Evolutionary conservation across 2,113 vertebrate species (phyloP).

Genomic region (Oostethus manadensis): DNA sequence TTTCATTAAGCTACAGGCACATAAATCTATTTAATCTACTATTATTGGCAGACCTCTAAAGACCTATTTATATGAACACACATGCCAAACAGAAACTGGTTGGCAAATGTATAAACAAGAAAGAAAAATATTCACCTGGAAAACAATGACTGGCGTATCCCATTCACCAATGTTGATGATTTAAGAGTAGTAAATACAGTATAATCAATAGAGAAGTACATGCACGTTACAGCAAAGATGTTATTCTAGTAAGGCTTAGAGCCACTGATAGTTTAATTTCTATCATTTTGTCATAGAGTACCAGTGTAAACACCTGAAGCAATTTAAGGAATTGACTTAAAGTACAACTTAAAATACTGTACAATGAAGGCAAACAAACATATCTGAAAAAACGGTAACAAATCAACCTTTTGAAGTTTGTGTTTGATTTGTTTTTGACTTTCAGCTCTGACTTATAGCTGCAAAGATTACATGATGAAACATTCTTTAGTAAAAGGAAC

Average conservation of each 20-base stretch:
- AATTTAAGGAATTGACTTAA: conserved; percentile 6
- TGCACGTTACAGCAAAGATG: conserved; percentile 31
- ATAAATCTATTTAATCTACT: conserved; percentile 17
- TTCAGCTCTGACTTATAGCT: conserved; percentile 11
- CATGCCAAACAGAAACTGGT: background rate
- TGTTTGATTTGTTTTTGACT: conserved; percentile 12
- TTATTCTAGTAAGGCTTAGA: conserved; percentile 8
- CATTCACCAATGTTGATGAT: conserved; percentile 25
- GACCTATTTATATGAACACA: conserved; percentile 10
- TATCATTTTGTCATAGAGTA: background rate
- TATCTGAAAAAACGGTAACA: conserved; percentile 7
- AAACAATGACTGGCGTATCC: conserved; percentile 33
- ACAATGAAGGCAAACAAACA: conserved; percentile 39
- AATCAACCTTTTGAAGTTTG: background rate
- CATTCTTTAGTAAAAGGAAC: conserved; percentile 33
- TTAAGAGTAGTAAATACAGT: conserved; percentile 45
- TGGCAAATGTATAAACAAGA: conserved; percentile 32
- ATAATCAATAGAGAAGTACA: conserved; percentile 32
- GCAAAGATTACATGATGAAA: conserved; percentile 28
- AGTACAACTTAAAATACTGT: conserved; percentile 20
- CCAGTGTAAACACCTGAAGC: conserved; percentile 11
- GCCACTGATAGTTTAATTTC: conserved; percentile 10
- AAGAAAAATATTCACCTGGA: conserved; percentile 29
- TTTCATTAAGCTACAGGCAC: conserved; percentile 47
- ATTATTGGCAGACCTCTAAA: conserved; percentile 10